Evolutionary conservation across 2,888 invertebrate species (phyloP).

Genomic region (Koerneria pararmatus): DNA sequence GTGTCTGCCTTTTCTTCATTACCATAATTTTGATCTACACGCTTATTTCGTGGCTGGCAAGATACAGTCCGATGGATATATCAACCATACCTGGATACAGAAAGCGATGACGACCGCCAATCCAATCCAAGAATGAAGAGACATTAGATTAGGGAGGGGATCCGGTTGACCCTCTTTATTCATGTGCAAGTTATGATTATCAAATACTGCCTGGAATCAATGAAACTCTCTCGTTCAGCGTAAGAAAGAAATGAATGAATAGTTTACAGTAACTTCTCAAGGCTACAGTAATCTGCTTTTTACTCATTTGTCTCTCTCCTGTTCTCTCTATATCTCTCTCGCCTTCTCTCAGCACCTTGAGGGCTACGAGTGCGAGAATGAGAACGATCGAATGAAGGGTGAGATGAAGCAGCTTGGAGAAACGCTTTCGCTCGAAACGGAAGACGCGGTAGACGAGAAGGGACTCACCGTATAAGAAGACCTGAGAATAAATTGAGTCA

Average conservation of each 20-base stretch:
- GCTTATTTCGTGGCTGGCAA: no score
- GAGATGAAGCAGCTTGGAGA: conserved; percentile 75
- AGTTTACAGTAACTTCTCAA: neutral
- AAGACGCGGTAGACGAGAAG: conserved; percentile 78
- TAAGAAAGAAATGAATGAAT: neutral
- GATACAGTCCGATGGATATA: no score
- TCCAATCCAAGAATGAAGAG: conserved; percentile 58
- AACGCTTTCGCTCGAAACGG: conserved; percentile 71
- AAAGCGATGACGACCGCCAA: conserved; percentile 41
- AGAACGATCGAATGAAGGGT: conserved; percentile 70
- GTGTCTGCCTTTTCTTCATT: no score
- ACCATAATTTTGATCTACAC: no score
- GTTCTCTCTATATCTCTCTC: no score
- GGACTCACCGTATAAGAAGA: conserved; percentile 78
- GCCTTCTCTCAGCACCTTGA: no score
- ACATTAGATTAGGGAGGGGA: conserved; percentile 55
- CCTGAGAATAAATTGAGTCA: no score
- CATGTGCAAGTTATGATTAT: conserved; percentile 71
- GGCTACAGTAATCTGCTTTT: no score
- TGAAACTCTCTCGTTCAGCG: no score
- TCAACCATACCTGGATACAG: conserved; percentile 36
- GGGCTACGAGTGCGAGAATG: conserved; percentile 70
- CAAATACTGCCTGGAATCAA: conserved; percentile 70
- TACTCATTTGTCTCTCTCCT: no score
- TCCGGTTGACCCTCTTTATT: conserved; percentile 40